Evolutionary conservation across 35 echinoderm and acorn worm species (phyloP).

Genomic region (Stichopus chloronotus): DNA sequence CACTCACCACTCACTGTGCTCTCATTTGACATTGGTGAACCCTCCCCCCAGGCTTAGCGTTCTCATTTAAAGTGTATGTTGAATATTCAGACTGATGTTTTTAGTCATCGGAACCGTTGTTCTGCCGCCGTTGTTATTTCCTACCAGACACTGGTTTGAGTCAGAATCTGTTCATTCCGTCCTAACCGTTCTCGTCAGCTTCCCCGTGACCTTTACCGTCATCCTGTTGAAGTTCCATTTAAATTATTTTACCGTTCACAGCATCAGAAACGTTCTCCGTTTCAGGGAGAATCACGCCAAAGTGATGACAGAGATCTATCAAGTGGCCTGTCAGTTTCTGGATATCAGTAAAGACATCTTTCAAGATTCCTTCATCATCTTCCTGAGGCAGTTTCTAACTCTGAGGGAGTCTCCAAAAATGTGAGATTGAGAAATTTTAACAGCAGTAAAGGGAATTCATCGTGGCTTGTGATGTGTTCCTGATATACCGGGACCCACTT

Average conservation of each 20-base stretch:
- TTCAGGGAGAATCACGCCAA: slow-evolving; percentile 69
- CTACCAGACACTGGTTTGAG: no score
- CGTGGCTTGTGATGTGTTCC: not conserved
- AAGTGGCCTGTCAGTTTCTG: slow-evolving; percentile 80
- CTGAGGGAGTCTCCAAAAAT: slow-evolving; percentile 39
- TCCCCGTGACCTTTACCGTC: no score
- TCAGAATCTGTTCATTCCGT: no score
- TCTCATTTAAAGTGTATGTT: no score
- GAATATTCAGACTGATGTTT: no score
- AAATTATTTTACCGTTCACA: slow-evolving; percentile 20
- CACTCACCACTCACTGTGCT: no score
- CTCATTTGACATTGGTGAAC: no score
- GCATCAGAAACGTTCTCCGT: slow-evolving; percentile 62
- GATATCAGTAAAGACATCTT: slow-evolving; percentile 74
- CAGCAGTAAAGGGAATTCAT: not conserved
- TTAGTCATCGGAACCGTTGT: no score
- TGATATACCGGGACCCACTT: not conserved
- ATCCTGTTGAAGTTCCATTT: not conserved
- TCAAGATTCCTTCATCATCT: slow-evolving; percentile 77
- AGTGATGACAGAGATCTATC: slow-evolving; percentile 71
- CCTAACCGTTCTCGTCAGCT: no score
- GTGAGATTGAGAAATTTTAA: slow-evolving; percentile 25
- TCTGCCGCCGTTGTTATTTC: no score
- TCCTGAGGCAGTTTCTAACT: slow-evolving; percentile 82
- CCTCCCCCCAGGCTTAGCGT: no score